phyloP scores from a whole-genome alignment of 2,888 invertebrate genomes.

The Polyommatus iphigenia region DNA sequence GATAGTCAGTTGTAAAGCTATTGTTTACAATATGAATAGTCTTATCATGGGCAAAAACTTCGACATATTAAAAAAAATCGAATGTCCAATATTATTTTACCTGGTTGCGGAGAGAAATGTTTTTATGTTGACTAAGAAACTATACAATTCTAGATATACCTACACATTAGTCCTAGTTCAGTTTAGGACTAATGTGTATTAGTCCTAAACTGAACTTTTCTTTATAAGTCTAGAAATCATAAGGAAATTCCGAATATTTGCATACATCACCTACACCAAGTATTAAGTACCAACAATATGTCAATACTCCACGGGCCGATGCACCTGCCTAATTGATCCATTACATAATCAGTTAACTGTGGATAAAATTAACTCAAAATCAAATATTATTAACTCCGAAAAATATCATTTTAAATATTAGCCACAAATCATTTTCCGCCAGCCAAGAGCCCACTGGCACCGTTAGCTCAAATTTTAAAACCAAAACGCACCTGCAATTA shows the following conservation, averaged over 20 bases:
- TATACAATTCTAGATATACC: no score
- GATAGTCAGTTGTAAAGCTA: no score
- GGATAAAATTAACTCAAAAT: constrained; percentile 4
- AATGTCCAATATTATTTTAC: background rate
- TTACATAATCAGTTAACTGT: constrained; percentile 4
- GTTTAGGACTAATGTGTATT: no score
- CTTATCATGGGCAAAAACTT: background rate
- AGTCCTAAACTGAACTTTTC: background rate
- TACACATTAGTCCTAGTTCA: no score
- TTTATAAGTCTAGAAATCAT: background rate
- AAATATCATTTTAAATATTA: background rate
- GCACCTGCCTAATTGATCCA: background rate
- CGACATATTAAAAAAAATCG: no score
- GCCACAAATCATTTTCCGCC: background rate
- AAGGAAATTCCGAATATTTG: background rate
- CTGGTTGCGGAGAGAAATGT: no score
- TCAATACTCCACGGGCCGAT: background rate
- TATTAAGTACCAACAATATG: background rate
- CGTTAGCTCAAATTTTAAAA: constrained; percentile 26
- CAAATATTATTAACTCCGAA: background rate
- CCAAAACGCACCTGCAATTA: constrained; percentile 27
- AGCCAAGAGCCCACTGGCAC: constrained; percentile 5
- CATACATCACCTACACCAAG: background rate
- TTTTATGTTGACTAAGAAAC: no score
- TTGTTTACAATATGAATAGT: background rate